These are phyloP conservation scores for Clepsis dumicolana DNA, from an alignment of 2,888 invertebrate species.

Conservation along the genomic window DNA sequence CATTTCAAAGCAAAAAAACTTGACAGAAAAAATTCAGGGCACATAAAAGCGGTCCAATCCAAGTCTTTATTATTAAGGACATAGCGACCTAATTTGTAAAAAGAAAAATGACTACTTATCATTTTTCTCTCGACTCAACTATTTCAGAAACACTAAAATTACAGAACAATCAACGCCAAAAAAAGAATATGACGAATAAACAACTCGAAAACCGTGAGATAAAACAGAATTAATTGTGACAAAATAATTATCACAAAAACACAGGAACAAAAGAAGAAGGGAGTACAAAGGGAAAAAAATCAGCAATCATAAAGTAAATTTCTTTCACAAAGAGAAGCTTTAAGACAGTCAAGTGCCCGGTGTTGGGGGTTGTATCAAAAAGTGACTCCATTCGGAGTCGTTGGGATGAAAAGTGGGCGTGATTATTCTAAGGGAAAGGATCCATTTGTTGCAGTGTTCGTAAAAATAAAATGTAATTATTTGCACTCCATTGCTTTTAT, in stretches of 20 bases:
- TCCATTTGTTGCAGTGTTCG: constrained; percentile 37
- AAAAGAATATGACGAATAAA: not conserved
- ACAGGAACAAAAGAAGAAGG: constrained; percentile 25
- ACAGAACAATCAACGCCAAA: not conserved
- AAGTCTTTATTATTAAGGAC: too few relatives aligned
- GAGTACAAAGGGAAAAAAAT: constrained; percentile 38
- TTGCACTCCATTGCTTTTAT: constrained; percentile 42
- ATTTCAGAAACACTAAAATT: not conserved
- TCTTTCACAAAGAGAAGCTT: constrained; percentile 20
- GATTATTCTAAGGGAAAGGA: constrained; percentile 19
- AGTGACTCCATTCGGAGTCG: constrained; percentile 19
- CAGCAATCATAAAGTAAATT: constrained; percentile 41
- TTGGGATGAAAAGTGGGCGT: constrained; percentile 3
- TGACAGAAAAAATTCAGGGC: too few relatives aligned
- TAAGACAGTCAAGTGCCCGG: not conserved
- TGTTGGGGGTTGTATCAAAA: not conserved
- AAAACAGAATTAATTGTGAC: constrained; percentile 41
- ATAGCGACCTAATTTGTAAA: not conserved
- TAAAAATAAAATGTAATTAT: constrained; percentile 42
- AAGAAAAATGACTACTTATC: not conserved
- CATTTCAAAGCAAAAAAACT: too few relatives aligned
- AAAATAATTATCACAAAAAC: constrained; percentile 35
- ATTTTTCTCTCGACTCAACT: not conserved
- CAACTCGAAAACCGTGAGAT: constrained; percentile 27
- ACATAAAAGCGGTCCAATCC: too few relatives aligned